Base-by-base conservation (phyloP, 2,888 invertebrate genomes). In the Sisyra terminalis region DNA sequence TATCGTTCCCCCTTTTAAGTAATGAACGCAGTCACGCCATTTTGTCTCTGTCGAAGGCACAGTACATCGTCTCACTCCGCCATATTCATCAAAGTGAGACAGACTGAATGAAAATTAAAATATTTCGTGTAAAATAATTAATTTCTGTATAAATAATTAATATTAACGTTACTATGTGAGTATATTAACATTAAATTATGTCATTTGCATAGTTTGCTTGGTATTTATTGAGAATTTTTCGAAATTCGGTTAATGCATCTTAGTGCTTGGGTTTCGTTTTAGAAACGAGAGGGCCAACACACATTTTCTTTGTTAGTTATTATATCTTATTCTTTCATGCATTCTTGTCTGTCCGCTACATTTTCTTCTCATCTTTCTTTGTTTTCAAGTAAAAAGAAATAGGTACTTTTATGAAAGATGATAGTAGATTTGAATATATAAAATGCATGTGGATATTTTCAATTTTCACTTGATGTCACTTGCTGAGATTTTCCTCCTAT, bases 51-150 rank as follows among this genome's bases (percentile, higher is more conserved):
- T 43, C 43, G 10, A 37, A 29, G 38, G 30, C 30, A 17, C 14
- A 13, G 35, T 38, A 17, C 43, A 43, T 43, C 43, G 43, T 43
- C 43, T 43, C 43, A 38, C 43, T 43, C 43, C 43, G 43, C 43
- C 38, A 43, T 43, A 43, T 43, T 43, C 38, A 18, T 43, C 18
- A 32, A 43, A 43, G 43, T 37, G 43, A 43, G 43, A 43, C 43
- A 43, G 43, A 43, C 38, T 42, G 42, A 29, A 42, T 35, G 35
- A 18, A 42, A 43, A 43, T 38, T 29, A 30, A 29, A 38, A 17
- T 43, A 24, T 43, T 43, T 17, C 11, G 41, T 34, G 40, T 40
- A n/a, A 30, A 40, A 40, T 14, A 11, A 30, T 14, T 13, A 15
- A 30, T 10, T 17, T 16, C 18, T 34, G 41, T 7, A 18, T 41